These are phyloP conservation scores for Galerucella calmariensis DNA, from an alignment of 2,888 invertebrate species.

Conservation along the genomic window DNA sequence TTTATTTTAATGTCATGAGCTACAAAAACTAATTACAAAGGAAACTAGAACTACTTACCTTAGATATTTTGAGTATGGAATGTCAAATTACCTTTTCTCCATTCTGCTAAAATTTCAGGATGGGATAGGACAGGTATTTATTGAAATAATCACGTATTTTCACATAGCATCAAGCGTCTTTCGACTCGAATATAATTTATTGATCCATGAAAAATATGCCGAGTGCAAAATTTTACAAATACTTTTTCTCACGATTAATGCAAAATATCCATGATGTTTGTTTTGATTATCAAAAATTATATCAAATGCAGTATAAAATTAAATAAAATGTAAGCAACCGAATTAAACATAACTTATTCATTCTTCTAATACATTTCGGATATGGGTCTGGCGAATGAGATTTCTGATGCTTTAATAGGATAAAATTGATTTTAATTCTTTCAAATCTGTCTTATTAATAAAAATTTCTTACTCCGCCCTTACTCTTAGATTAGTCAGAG, in stretches of 20 bases:
- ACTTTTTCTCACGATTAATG: slow-evolving; percentile 21
- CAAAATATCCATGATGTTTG: slow-evolving; percentile 18
- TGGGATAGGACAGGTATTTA: neutral
- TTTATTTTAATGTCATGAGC: slow-evolving; percentile 3
- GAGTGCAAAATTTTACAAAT: slow-evolving; percentile 28
- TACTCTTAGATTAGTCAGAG: too few species aligned
- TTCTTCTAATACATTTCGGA: neutral
- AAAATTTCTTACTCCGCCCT: too few species aligned
- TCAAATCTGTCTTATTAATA: too few species aligned
- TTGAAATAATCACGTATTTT: slow-evolving; percentile 4
- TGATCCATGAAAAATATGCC: slow-evolving; percentile 23
- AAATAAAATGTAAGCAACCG: slow-evolving; percentile 39
- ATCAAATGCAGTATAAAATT: slow-evolving; percentile 23
- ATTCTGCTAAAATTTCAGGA: neutral
- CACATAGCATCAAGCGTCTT: slow-evolving; percentile 8
- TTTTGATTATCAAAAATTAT: slow-evolving; percentile 26
- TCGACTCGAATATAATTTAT: slow-evolving; percentile 21
- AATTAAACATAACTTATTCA: neutral
- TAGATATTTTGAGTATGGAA: too few species aligned
- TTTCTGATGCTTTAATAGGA: too few species aligned
- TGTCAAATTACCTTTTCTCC: too few species aligned
- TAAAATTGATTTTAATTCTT: too few species aligned
- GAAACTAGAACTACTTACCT: too few species aligned
- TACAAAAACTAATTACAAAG: too few species aligned
- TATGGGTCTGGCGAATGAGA: neutral